Evolutionary conservation across 1,140 invertebrate species (phyloP), one percentile per base, ranked within the genome.

Genomic region (Cotesia vestalis): DNA sequence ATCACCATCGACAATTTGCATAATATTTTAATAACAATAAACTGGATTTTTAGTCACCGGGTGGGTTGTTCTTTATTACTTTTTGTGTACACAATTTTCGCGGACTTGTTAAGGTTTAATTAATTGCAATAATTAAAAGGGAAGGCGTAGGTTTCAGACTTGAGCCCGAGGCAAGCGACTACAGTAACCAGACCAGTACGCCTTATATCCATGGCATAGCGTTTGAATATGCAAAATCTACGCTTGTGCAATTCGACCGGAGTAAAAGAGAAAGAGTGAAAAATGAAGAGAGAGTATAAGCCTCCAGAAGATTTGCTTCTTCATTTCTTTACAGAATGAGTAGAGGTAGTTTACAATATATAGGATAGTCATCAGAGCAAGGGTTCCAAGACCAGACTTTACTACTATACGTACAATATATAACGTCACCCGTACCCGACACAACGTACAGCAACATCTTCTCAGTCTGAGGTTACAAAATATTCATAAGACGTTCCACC

Each of bases 101-200:
- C 61, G 14, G 76, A 77, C 80, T 83, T 81, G 80, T 83, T 83
- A 81, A 73, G 76, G 73, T 79, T 84, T 83, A 84, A 82, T 84
- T 84, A 84, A 84, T 83, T 77, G 78, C 77, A 84, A 84, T 84
- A 84, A 84, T 85, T 83, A 84, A 84, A 83, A 85, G 79, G 76
- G 81, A 64, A 81, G 73, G 69, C 70, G 68, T 70, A 72, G 38
- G 69, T 71, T 74, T 60, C 64, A 66, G 55, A 71, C 73, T 40
- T 71, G 73, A 53, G 63, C 73, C 63, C 46, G 53, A 67, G 69
- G 73, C 57, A 66, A 74, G 55, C 17, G 40, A 62, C 55, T 60
- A 12, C 62, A n/a, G 38, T 46, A 46, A 46, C 4, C 14, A 55
- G 27, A 46, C 4, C 14, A 55, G 51, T 11, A 52, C 20, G 17